Percentiles rank a stretch among this genome's conserved stretches.
phyloP scores from a whole-genome alignment of 2,888 invertebrate species.

The Taphrorychus bicolor region DNA sequence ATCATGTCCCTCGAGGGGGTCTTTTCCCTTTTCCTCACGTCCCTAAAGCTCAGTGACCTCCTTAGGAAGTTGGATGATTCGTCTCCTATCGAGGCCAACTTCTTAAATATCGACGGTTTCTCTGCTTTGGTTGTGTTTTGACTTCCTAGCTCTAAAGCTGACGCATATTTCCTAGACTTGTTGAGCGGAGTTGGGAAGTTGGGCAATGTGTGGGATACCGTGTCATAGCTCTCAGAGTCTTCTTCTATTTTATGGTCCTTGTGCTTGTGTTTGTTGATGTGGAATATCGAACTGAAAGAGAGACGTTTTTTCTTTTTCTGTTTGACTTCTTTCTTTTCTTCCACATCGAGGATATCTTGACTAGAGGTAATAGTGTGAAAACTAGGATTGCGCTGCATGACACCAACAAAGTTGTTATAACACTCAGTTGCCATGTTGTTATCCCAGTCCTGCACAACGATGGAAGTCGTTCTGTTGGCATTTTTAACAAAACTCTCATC shows the following conservation, averaged over 20 bases:
- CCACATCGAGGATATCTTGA: too few species aligned
- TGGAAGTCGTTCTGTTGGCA: slow-evolving; percentile 40
- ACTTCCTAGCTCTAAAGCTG: slow-evolving; percentile 50
- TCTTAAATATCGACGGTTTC: slow-evolving; percentile 54
- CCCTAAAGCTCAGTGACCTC: slow-evolving; percentile 57
- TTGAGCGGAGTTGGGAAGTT: slow-evolving; percentile 44
- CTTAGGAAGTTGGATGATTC: slow-evolving; percentile 53
- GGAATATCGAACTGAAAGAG: slow-evolving; percentile 50
- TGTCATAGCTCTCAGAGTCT: slow-evolving; percentile 49
- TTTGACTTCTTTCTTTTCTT: slow-evolving; percentile 36
- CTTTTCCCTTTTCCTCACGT: slow-evolving; percentile 51
- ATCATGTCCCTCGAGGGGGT: slow-evolving; percentile 49
- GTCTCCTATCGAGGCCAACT: slow-evolving; percentile 51
- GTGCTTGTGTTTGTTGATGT: slow-evolving; percentile 45
- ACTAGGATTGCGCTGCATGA: slow-evolving; percentile 43
- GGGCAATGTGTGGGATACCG: slow-evolving; percentile 45
- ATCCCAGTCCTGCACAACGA: slow-evolving; percentile 44
- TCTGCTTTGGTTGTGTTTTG: slow-evolving; percentile 14
- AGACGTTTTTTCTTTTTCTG: slow-evolving; percentile 49
- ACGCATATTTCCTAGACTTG: slow-evolving; percentile 48
- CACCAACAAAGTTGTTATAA: slow-evolving; percentile 42
- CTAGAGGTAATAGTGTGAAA: neutral
- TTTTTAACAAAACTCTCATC: slow-evolving; percentile 43
- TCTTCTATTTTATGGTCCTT: slow-evolving; percentile 48
- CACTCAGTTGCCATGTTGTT: slow-evolving; percentile 39